Percentiles rank a stretch among this genome's conserved stretches.
phyloP scores from a whole-genome alignment of 2,888 invertebrate species.

The Opisthograptis luteolata region DNA sequence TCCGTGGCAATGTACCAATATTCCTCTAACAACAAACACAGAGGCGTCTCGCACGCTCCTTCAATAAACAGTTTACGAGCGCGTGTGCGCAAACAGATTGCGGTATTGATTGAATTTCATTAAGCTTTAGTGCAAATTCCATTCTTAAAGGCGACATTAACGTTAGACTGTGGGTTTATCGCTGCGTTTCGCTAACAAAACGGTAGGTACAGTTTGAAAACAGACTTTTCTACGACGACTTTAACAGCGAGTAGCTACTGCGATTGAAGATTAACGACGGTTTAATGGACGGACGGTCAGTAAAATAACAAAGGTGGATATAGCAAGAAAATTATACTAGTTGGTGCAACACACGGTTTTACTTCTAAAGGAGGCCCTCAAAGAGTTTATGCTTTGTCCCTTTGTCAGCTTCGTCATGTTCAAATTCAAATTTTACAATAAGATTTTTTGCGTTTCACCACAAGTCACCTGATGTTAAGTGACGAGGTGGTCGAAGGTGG shows the following conservation, averaged over 20 bases:
- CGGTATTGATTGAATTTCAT: constrained; percentile 27
- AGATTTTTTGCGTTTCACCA: too few species aligned
- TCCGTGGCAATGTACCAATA: not conserved
- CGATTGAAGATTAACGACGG: not conserved
- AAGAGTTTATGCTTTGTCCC: too few species aligned
- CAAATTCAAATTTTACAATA: too few species aligned
- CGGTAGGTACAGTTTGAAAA: constrained; percentile 10
- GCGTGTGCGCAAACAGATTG: constrained; percentile 16
- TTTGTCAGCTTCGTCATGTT: too few species aligned
- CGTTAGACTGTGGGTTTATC: constrained; percentile 9
- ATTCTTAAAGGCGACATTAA: constrained; percentile 8
- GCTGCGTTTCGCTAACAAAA: constrained; percentile 2
- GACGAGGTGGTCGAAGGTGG: too few species aligned
- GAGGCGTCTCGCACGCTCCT: constrained; percentile 8
- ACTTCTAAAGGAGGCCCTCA: too few species aligned
- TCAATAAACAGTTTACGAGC: constrained; percentile 27
- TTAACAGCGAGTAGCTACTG: not conserved
- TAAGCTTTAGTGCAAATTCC: constrained; percentile 16
- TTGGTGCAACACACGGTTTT: too few species aligned
- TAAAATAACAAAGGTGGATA: too few species aligned
- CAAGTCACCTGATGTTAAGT: too few species aligned
- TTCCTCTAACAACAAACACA: constrained; percentile 8
- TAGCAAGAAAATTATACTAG: too few species aligned
- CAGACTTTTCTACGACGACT: not conserved
- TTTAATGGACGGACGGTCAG: not conserved